Evolutionary conservation across 2,888 invertebrate species (phyloP), one percentile per base, ranked within the genome.

Genomic region (Gymnocheta viridis): DNA sequence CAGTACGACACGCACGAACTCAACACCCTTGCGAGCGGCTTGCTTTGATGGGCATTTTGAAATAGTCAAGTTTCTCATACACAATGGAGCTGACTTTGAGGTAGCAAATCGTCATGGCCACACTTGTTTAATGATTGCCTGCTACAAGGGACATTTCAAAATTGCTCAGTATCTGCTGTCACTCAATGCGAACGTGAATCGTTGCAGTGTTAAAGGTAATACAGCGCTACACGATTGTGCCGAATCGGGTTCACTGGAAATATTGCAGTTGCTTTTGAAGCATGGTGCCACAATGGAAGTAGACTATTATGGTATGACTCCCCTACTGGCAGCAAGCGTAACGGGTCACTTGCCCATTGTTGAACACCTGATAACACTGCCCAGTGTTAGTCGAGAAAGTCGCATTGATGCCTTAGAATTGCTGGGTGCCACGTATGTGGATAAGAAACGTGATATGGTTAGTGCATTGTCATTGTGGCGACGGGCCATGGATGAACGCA

Each of bases 191-290:
- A 96, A 98, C 90, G 97, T 98, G 2, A 98, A 99, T 92, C 94
- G 98, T 85, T 98, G 97, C 92, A 97, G 97, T 89, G 96, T 96
- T 12, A 97, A 97, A 91, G 92, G 92, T 7, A 99, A 99, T 92
- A 99, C 99, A 9, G 99, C 99, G n/a, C 92, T 99, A 41, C 99
- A 99, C 93, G 99, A 99, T 90, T 98, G 98, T 90, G 98, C 98
- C 0, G 99, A 99, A 92, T 97, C 98, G 73, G 99, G 99, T 5
- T 98, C 97, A 47, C 93, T 98, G 86, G 97, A 97, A 89, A 98
- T 99, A 89, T 94, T 98, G 89, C 97, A 97, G 92, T 93, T 98
- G 91, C 93, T 99, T 84, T 92, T 99, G 41, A 94, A 95, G 51
- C 95, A 97, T 91, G 97, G 97, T 60, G 99, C 98, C 14, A 95